Conservation (phyloP, 2,888 invertebrate genomes). For the Patella ulyssiponensis region DNA sequence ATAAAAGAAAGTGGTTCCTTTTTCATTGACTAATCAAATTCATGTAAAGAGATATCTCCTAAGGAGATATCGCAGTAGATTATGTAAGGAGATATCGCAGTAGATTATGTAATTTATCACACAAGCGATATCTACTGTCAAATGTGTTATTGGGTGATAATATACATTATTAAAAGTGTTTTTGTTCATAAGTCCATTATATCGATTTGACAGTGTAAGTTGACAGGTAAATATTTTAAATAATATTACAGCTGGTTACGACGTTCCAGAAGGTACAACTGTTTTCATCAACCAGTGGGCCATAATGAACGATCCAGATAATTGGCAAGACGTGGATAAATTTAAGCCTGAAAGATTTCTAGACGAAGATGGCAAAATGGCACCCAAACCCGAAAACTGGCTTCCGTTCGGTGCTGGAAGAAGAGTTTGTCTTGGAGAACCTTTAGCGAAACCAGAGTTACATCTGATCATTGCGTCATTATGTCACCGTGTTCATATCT, state of each 20-base stretch:
- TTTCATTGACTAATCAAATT: no score
- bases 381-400: constrained; percentile 52
- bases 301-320: constrained; percentile 49
- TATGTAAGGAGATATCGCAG: no score
- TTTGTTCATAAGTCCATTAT: no score
- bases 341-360: constrained; percentile 60
- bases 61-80: no score
- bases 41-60: no score
- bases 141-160: no score
- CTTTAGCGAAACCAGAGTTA: constrained; percentile 56
- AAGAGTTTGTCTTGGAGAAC: constrained; percentile 60
- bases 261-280: constrained; percentile 51
- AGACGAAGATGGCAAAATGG: constrained; percentile 50
- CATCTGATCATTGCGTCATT: constrained; percentile 47
- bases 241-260: constrained; percentile 43
- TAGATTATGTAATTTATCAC: no score
- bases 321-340: constrained; percentile 50
- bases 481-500: constrained; percentile 43
- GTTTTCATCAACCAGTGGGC: constrained; percentile 53
- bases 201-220: no score
- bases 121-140: no score
- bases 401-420: constrained; percentile 60
- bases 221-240: no score
- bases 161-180: no score
- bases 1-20: no score